Base-by-base conservation (phyloP, 2,113 vertebrate species). In the Catharus fuscescens region DNA sequence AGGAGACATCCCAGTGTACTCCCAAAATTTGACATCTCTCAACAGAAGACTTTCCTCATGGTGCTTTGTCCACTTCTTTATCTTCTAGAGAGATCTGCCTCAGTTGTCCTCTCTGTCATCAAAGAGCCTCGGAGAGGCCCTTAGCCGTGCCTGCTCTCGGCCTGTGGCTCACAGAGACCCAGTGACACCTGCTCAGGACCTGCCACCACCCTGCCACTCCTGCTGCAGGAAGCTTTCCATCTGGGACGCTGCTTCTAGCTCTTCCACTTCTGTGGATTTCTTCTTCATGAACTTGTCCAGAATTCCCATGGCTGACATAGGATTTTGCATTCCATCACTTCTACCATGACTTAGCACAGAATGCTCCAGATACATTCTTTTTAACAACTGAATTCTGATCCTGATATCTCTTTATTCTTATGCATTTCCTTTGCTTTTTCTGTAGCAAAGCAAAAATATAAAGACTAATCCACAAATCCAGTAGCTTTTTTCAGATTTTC, bases 171-270 rank as follows among this genome's bases (percentile, higher is more conserved):
- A 24, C 12, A 28, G 47, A 12, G 59, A 66, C 21, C 10, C 29
- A 6, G 18, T 6, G 21, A 57, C 16, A 40, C 8, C 19, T 16
- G 36, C n/a, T 32, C 28, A 47, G 79, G 26, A 31, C 26, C 18
- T 31, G 52, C 24, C 34, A 19, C 20, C 1, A 0, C 29, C 42
- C 60, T 4, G 5, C 11, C 56, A 50, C 44, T n/a, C 12, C 10
- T 16, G 73, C 44, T 10, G 29, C 64, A 77, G 54, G 31, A 28
- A 78, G 18, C 21, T 69, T 50, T 8, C n/a, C 53, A 76, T 47
- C 3, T 45, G 34, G 31, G n/a, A 62, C 2, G 18, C 23, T 20
- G 6, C 2, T 48, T 40, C 40, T 34, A 0, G 28, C 36, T 36
- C 32, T 80, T 60, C 31, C 60, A 14, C 11, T 65, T 77, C 36